Percentiles rank a stretch among this genome's conserved stretches.
phyloP scores from a whole-genome alignment of 2,797 vertebrate genomes.

The Margarornis squamiger region DNA sequence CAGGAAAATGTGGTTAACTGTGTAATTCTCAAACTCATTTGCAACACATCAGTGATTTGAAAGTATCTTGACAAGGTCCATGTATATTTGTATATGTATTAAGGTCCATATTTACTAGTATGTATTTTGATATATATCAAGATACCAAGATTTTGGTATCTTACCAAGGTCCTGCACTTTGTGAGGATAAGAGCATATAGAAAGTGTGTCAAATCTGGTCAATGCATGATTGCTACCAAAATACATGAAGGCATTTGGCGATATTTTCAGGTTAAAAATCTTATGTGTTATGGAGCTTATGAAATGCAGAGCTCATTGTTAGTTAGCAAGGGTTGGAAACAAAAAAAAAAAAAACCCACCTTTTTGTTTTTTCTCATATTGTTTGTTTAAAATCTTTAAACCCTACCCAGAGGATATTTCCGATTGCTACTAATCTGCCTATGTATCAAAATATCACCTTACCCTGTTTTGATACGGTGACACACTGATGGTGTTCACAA shows the following conservation, averaged over 20 bases:
- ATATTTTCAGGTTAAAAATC: background rate
- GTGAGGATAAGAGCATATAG: background rate
- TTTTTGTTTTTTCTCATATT: background rate
- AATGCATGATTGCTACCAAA: background rate
- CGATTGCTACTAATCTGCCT: background rate
- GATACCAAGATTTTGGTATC: background rate
- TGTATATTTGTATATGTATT: background rate
- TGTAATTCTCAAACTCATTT: background rate
- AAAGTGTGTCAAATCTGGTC: background rate
- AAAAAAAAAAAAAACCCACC: background rate
- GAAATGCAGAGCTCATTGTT: background rate
- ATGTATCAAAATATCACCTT: background rate
- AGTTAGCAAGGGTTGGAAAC: background rate
- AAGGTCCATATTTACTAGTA: background rate
- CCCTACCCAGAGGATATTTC: background rate
- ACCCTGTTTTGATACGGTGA: background rate
- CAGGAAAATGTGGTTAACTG: background rate
- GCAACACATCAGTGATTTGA: background rate
- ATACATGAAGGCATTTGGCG: background rate
- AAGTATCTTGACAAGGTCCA: background rate
- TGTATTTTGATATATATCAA: background rate
- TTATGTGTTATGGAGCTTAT: background rate
- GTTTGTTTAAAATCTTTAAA: background rate
- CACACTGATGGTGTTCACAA: background rate
- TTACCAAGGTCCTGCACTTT: background rate